These are phyloP conservation scores for Tachuris rubrigastra DNA, from an alignment of 2,113 vertebrate genomes.

Conservation along the genomic window DNA sequence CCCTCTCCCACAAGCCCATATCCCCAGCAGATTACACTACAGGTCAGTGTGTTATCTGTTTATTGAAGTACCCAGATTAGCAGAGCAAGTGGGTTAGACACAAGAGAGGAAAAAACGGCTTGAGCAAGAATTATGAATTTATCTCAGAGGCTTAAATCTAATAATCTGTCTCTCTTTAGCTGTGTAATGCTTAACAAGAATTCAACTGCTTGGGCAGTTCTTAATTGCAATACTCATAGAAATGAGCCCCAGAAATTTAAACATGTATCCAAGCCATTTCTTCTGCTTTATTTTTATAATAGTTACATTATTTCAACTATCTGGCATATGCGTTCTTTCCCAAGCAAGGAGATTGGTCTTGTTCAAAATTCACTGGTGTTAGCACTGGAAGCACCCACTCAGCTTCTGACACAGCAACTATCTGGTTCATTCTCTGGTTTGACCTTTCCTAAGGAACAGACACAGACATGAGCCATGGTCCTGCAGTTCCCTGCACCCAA, in stretches of 20 bases:
- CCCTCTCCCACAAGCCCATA: not conserved
- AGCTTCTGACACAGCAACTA: not conserved
- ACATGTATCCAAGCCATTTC: not conserved
- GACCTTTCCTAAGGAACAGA: not conserved
- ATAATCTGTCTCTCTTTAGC: not conserved
- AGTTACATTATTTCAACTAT: not conserved
- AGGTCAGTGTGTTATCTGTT: not conserved
- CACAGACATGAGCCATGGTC: not conserved
- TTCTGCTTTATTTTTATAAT: not conserved
- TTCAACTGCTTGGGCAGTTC: not conserved
- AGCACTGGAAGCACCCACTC: not conserved
- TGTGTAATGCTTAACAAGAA: not conserved
- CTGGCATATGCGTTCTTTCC: not conserved
- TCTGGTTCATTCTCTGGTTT: not conserved
- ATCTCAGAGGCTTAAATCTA: not conserved
- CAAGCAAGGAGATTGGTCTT: not conserved
- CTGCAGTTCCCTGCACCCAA: not conserved
- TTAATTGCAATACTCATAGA: not conserved
- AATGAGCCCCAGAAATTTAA: not conserved
- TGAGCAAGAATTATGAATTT: not conserved
- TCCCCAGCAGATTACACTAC: not conserved
- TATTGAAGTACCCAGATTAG: not conserved
- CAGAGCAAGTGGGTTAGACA: not conserved
- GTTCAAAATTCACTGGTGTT: not conserved
- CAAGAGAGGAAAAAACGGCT: not conserved